These are phyloP conservation scores for Crotophaga sulcirostris DNA, from an alignment of 2,113 vertebrate species.

Conservation along the genomic window DNA sequence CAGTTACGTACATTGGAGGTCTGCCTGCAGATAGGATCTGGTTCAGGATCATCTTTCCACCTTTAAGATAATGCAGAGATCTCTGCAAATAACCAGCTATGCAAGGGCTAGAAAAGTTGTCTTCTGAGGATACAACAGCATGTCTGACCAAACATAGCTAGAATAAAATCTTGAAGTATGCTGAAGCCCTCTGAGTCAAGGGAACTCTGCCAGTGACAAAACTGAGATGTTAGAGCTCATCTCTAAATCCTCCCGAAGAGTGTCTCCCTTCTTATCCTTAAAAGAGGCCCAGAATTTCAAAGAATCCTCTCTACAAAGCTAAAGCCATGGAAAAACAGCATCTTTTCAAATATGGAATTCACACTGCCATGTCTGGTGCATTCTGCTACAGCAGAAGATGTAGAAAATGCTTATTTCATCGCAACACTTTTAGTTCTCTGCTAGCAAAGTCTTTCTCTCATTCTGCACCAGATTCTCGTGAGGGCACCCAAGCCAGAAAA, in stretches of 20 bases:
- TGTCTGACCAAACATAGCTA: background rate
- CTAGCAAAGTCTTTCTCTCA: background rate
- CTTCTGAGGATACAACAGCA: background rate
- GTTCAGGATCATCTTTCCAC: background rate
- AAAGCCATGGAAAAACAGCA: background rate
- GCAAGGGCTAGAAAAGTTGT: background rate
- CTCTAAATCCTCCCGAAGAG: background rate
- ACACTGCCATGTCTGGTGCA: rapidly evolving
- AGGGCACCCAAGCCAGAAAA: background rate
- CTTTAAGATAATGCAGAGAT: background rate
- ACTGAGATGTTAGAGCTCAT: background rate
- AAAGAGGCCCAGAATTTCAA: background rate
- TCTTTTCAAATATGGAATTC: background rate
- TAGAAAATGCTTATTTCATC: background rate
- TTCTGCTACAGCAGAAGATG: background rate
- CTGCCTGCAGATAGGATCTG: background rate
- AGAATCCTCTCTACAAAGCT: background rate
- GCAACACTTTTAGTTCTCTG: background rate
- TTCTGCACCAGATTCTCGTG: background rate
- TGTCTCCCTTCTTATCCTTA: background rate
- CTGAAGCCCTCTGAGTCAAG: background rate
- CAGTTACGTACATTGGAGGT: background rate
- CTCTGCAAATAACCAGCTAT: background rate
- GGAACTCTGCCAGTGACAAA: background rate
- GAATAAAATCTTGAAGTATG: background rate